These are phyloP conservation scores for Pipistrellus pygmaeus DNA, from an alignment of 2,797 vertebrate genomes.

Conservation along the genomic window DNA sequence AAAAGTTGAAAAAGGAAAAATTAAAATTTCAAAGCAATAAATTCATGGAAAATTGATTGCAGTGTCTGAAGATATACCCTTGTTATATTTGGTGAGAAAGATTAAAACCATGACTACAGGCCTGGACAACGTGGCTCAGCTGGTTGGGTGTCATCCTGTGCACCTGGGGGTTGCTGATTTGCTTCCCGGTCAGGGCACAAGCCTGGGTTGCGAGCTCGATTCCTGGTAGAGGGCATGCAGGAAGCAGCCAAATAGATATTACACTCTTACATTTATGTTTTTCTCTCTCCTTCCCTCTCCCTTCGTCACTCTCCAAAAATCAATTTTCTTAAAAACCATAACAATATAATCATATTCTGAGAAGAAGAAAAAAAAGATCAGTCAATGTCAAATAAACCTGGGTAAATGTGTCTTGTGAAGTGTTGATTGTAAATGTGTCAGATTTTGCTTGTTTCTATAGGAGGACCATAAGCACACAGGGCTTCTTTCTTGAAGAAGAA, in stretches of 20 bases:
- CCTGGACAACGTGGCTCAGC: no score
- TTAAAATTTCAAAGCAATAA: slow-evolving; percentile 15
- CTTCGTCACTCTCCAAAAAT: no score
- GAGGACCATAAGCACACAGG: background rate
- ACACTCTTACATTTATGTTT: no score
- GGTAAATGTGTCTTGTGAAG: background rate
- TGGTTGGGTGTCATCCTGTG: no score
- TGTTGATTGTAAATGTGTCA: background rate
- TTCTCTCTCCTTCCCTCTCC: no score
- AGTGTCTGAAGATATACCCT: background rate
- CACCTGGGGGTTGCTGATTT: no score
- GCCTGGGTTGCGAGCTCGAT: no score
- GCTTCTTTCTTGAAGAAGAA: slow-evolving; percentile 29
- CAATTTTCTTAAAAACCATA: background rate
- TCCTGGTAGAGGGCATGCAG: no score
- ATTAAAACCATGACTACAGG: slow-evolving; percentile 23
- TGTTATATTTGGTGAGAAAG: slow-evolving; percentile 61
- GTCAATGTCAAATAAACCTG: slow-evolving; percentile 42
- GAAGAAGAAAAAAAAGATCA: slow-evolving; percentile 35
- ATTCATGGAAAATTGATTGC: slow-evolving; percentile 28
- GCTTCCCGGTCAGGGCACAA: no score
- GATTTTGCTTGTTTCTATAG: background rate
- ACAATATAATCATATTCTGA: slow-evolving; percentile 27
- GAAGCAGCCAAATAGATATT: no score
- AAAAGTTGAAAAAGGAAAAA: slow-evolving; percentile 28